Evolutionary conservation across 1,140 invertebrate species (phyloP).

Genomic region (Bombus sibiricus): DNA sequence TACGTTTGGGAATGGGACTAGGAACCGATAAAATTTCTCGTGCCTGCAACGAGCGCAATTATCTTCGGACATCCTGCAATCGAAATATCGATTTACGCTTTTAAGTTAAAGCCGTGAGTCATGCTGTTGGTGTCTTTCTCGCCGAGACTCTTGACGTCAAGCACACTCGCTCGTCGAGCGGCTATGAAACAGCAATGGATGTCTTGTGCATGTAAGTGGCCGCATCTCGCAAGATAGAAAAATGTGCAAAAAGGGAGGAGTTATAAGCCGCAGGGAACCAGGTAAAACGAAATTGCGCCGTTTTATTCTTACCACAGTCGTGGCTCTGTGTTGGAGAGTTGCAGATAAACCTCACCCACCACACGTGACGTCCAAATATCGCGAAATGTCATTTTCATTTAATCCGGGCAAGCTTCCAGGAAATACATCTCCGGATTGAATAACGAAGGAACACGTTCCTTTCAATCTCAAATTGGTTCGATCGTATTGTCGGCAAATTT

Average conservation of each 20-base stretch:
- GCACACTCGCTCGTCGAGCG: constrained; percentile 39
- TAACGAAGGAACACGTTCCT: background rate
- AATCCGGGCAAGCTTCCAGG: constrained; percentile 41
- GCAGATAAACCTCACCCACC: background rate
- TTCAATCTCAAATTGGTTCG: background rate
- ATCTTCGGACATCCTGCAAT: constrained; percentile 32
- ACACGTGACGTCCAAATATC: background rate
- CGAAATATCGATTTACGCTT: constrained; percentile 56
- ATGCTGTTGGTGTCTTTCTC: constrained; percentile 33
- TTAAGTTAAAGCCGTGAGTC: constrained; percentile 22
- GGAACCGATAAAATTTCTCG: constrained; percentile 47
- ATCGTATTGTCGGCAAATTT: background rate
- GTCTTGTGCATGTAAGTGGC: constrained; percentile 18
- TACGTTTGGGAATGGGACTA: background rate
- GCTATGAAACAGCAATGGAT: constrained; percentile 36
- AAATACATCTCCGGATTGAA: constrained; percentile 31
- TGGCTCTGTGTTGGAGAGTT: no score
- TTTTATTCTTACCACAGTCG: background rate
- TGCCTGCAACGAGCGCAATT: constrained; percentile 52
- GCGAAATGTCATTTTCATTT: constrained; percentile 47
- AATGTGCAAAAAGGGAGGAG: background rate
- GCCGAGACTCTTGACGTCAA: constrained; percentile 44
- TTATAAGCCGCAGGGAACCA: background rate
- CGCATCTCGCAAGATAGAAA: constrained; percentile 15
- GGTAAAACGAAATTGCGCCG: background rate